phyloP scores from a whole-genome alignment of 2,888 invertebrate genomes.

The Caenorhabditis sp. region DNA sequence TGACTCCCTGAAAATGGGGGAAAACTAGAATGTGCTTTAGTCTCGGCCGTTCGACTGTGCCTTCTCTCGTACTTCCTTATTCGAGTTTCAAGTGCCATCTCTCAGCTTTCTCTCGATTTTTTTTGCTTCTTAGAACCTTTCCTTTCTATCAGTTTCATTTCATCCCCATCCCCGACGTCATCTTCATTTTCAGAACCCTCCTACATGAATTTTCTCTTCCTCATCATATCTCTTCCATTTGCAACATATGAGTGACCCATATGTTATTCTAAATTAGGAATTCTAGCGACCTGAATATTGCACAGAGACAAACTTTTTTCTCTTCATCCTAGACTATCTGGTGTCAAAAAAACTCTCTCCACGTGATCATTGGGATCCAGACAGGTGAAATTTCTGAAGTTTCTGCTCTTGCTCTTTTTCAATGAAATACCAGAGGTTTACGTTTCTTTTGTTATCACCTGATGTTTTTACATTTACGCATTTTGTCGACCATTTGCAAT shows the following conservation, averaged over 20 bases:
- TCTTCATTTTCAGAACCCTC: slow-evolving; percentile 36
- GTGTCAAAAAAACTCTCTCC: not conserved
- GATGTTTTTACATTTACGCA: not conserved
- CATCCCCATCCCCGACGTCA: slow-evolving; percentile 15
- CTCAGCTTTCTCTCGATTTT: not conserved
- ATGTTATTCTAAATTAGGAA: slow-evolving; percentile 31
- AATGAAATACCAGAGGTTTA: slow-evolving; percentile 10
- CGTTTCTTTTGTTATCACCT: slow-evolving; percentile 12
- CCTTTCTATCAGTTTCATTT: no score
- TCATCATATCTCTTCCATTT: slow-evolving; percentile 19
- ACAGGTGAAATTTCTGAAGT: slow-evolving; percentile 27
- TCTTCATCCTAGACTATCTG: not conserved
- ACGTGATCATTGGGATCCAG: slow-evolving; percentile 27
- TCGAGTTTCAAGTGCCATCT: slow-evolving; percentile 35
- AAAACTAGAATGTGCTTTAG: slow-evolving; percentile 22
- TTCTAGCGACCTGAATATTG: slow-evolving; percentile 39
- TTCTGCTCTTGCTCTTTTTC: not conserved
- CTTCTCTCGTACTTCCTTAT: slow-evolving; percentile 45
- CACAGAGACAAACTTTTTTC: slow-evolving; percentile 22
- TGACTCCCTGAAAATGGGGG: not conserved
- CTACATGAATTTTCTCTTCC: slow-evolving; percentile 39
- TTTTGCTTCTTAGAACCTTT: no score
- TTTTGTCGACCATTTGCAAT: not conserved
- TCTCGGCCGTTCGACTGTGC: slow-evolving; percentile 33
- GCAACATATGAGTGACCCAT: slow-evolving; percentile 52